Base-by-base conservation (phyloP, 2,888 invertebrate genomes). In the Tetragnatha montana region DNA sequence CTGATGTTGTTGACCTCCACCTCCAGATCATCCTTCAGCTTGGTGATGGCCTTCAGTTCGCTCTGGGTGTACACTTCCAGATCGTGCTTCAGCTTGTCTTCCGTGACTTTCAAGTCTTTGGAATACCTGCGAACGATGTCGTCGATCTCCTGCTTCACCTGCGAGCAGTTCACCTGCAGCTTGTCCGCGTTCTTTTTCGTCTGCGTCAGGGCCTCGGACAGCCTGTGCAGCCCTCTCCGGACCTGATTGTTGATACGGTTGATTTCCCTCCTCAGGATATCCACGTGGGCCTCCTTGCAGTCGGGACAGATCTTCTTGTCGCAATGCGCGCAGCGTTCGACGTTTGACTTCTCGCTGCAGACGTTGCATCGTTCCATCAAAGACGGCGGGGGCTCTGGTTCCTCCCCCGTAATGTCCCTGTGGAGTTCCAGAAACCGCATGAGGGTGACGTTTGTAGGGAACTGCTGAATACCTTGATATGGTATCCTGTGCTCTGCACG, bases 301-400 rank as follows among this genome's bases (percentile, higher is more conserved):
- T 98, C 98, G 92, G 97, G 96, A 94, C 99, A 99, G 91, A 99
- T 96, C 94, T 98, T 97, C 93, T 98, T 98, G 93, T 99, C 98
- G 94, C 99, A 99, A 94, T 99, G 99, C 49, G 97, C 96, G 94
- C 99, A 99, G 80, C 95, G 95, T 88, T 96, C 96, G 92, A 97
- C 96, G 35, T 97, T 97, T 88, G 97, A 96, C 94, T 98, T 97
- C 94, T 98, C 97, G 86, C 97, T 97, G 94, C 98, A 97, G 78
- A 98, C 97, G 93, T 97, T 97, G 94, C 98, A 98, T 92, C 98
- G 95, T 87, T 92, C 92, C 92, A 92, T 92, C 87, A 92, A 89
- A 19, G 92, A 91, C 19, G 92, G 91, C 47, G 92, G 89, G 2
- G 92, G 91, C 51, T 92, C 92, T 49, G 91, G 91, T 73, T 92